Evolutionary conservation across 2,113 vertebrate species (phyloP).

Genomic region (Prochilodus magdalenae): DNA sequence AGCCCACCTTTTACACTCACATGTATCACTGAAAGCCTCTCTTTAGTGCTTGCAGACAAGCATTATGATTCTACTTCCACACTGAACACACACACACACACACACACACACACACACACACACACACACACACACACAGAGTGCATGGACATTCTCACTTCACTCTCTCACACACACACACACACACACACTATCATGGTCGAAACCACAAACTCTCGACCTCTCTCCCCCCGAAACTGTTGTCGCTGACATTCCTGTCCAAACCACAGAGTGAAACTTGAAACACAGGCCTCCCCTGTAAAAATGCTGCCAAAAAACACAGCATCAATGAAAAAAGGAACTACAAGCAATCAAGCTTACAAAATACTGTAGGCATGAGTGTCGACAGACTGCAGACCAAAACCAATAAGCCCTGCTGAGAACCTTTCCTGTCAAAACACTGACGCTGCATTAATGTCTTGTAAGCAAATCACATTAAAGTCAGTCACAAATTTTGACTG

Average conservation of each 20-base stretch:
- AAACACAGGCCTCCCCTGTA: slow-evolving; percentile 23
- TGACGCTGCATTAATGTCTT: too few relatives aligned
- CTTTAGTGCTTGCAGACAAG: slow-evolving; percentile 13
- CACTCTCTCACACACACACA: slow-evolving; percentile 4
- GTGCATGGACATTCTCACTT: slow-evolving; percentile 1
- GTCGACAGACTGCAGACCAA: background rate
- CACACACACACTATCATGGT: slow-evolving; percentile 1
- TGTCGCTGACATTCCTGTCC: slow-evolving; percentile 29
- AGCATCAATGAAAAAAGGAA: slow-evolving; percentile 39
- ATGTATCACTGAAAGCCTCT: slow-evolving; percentile 13
- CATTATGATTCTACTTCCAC: slow-evolving; percentile 23
- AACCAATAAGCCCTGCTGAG: background rate
- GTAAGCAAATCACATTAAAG: too few relatives aligned
- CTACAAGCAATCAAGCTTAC: slow-evolving; percentile 18
- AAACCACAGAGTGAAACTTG: slow-evolving; percentile 49
- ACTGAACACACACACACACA: slow-evolving; percentile 21
- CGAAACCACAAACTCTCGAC: slow-evolving; percentile 41
- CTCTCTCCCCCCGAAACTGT: slow-evolving; percentile 45
- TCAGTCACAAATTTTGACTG: too few relatives aligned
- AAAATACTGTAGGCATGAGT: slow-evolving; percentile 19
- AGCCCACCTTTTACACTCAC: slow-evolving; percentile 21
- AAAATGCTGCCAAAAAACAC: slow-evolving; percentile 32
- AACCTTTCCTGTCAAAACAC: background rate
- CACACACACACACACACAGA: background rate
- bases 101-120: slow-evolving; percentile 1